Percentiles rank a stretch among this genome's conserved stretches.
Evolutionary conservation across 1,140 invertebrate genomes (phyloP).

Genomic region (Agrypnia vestita): DNA sequence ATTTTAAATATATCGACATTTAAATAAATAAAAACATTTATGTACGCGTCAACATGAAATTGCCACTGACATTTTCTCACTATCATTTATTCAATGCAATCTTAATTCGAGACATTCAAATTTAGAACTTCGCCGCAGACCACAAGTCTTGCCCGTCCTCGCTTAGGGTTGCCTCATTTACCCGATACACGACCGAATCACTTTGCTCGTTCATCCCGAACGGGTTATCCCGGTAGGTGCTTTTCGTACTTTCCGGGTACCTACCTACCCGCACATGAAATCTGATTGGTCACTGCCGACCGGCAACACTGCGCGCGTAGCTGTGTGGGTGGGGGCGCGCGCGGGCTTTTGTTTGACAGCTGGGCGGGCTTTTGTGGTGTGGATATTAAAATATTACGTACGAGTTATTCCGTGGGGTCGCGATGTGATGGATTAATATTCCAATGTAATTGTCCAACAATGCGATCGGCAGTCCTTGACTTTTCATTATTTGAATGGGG

Average conservation of each 20-base stretch:
- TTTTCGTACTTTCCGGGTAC: background rate
- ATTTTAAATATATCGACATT: too few relatives aligned
- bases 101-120: too few relatives aligned
- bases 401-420: constrained; percentile 8
- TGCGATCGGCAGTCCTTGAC: constrained; percentile 17
- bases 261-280: background rate
- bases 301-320: background rate
- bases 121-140: too few relatives aligned
- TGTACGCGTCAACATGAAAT: too few relatives aligned
- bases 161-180: too few relatives aligned
- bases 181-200: too few relatives aligned
- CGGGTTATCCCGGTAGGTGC: background rate
- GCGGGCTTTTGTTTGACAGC: constrained; percentile 11
- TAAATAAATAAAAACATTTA: too few relatives aligned
- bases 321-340: too few relatives aligned
- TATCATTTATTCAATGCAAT: too few relatives aligned
- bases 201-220: background rate
- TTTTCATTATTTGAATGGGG: constrained; percentile 16
- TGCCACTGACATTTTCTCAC: too few relatives aligned
- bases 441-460: constrained; percentile 24
- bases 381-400: constrained; percentile 40
- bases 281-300: background rate
- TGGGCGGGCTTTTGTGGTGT: constrained; percentile 13
- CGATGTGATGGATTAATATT: constrained; percentile 29
- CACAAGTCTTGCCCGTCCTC: too few relatives aligned